These are phyloP conservation scores for Octopus bimaculoides DNA, from an alignment of 1,140 invertebrate genomes.

Conservation along the genomic window DNA sequence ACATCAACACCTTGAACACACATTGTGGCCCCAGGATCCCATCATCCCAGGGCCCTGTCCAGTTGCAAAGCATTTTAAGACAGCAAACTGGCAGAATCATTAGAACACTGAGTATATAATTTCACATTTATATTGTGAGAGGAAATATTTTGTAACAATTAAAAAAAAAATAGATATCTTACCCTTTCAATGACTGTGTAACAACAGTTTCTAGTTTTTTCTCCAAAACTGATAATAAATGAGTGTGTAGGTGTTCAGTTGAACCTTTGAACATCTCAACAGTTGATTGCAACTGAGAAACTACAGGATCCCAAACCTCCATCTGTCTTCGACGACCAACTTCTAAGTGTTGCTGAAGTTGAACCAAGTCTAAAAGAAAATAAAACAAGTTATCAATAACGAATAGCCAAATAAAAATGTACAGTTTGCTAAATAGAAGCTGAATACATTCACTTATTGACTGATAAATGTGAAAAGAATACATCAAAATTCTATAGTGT, in stretches of 20 bases:
- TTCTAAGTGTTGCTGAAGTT: slow-evolving; percentile 59
- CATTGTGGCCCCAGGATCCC: no score
- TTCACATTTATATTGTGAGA: no score
- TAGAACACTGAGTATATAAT: no score
- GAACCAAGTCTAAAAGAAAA: slow-evolving; percentile 56
- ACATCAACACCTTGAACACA: no score
- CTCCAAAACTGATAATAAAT: slow-evolving; percentile 34
- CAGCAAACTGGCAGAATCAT: no score
- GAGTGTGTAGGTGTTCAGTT: slow-evolving; percentile 31
- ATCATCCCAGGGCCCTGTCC: no score
- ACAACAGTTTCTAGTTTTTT: slow-evolving; percentile 37
- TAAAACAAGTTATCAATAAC: neutral
- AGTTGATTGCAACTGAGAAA: slow-evolving; percentile 40
- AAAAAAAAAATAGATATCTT: neutral
- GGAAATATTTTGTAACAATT: no score
- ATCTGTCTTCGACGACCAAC: slow-evolving; percentile 44
- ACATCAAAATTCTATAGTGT: neutral
- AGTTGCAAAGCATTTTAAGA: no score
- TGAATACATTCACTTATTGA: neutral
- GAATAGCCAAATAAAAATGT: no score
- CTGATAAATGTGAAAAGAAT: neutral
- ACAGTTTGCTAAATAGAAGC: neutral
- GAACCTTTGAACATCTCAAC: slow-evolving; percentile 40
- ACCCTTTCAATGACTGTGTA: slow-evolving; percentile 32
- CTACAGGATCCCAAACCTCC: slow-evolving; percentile 41